Conservation (phyloP, 1,140 invertebrate genomes). For the Drosophila lowei region DNA sequence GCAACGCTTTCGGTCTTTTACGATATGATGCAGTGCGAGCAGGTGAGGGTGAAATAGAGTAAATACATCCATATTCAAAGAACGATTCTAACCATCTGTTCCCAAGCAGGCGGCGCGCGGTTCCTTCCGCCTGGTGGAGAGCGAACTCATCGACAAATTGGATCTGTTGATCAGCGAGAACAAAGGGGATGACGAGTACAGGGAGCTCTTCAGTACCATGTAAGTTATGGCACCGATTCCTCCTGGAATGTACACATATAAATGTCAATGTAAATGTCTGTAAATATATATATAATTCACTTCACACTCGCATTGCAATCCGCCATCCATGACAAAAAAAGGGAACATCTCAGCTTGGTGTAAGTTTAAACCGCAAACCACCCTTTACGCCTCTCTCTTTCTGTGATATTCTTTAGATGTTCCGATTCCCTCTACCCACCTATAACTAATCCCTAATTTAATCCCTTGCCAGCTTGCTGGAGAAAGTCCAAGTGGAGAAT, state of each 20-base stretch:
- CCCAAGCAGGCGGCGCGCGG: slow-evolving; percentile 78
- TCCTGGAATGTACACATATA: slow-evolving; percentile 13
- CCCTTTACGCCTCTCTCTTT: slow-evolving; percentile 18
- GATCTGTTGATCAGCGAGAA: slow-evolving; percentile 96
- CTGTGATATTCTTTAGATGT: slow-evolving; percentile 3
- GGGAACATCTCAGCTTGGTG: slow-evolving; percentile 96
- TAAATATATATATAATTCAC: slow-evolving; percentile 66
- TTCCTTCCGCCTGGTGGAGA: slow-evolving; percentile 93
- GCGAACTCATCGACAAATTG: slow-evolving; percentile 95
- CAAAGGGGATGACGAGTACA: slow-evolving; percentile 96
- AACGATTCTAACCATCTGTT: too few species aligned
- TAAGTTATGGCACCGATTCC: slow-evolving; percentile 86
- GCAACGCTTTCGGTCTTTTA: slow-evolving; percentile 97
- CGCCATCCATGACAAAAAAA: slow-evolving; percentile 83
- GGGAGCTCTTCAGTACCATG: slow-evolving; percentile 96
- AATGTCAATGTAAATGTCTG: slow-evolving; percentile 44
- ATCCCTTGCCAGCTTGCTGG: slow-evolving; percentile 87
- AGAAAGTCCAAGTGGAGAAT: slow-evolving; percentile 92
- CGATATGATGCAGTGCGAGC: slow-evolving; percentile 98
- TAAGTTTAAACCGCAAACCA: slow-evolving; percentile 85
- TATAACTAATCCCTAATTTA: neutral
- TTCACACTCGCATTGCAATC: slow-evolving; percentile 70
- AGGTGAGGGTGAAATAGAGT: slow-evolving; percentile 83
- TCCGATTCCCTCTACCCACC: neutral
- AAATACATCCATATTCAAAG: too few species aligned